Evolutionary conservation across 2,113 vertebrate species (phyloP).

Genomic region (Tetrao urogallus): DNA sequence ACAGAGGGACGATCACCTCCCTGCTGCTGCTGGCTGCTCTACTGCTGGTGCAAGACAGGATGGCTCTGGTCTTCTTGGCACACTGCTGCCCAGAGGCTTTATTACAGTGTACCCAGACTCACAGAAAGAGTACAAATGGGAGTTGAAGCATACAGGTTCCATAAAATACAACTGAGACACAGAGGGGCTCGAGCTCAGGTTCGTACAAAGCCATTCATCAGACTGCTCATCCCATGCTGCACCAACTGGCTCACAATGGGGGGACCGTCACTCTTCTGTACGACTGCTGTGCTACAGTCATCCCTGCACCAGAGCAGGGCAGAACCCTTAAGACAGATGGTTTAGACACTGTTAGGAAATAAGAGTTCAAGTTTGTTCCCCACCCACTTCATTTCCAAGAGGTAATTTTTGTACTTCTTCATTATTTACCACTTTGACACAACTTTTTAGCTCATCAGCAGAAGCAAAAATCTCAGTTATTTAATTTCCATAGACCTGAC

Average conservation of each 20-base stretch:
- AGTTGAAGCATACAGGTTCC: background rate
- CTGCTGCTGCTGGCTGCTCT: no score
- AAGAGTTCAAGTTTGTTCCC: background rate
- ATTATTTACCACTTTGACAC: background rate
- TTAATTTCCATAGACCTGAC: slow-evolving; percentile 1
- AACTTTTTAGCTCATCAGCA: background rate
- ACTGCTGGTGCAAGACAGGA: no score
- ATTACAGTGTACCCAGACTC: background rate
- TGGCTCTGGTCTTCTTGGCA: no score
- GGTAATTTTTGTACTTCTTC: background rate
- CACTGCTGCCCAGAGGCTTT: background rate
- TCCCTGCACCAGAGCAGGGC: background rate
- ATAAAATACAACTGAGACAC: background rate
- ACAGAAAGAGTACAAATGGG: background rate
- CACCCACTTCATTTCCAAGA: background rate
- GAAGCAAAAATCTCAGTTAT: background rate
- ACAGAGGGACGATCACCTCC: no score
- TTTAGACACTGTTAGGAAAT: background rate
- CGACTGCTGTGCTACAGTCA: background rate
- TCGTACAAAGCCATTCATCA: background rate
- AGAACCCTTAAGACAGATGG: background rate
- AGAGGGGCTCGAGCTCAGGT: background rate
- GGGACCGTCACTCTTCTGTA: background rate
- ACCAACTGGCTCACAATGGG: no score
- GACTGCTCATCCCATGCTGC: fast-evolving